A percentile compares a stretch with the other conserved stretches of the same genome.
Conservation (phyloP, 2,888 invertebrate genomes). For the Habroteleia sp. region DNA sequence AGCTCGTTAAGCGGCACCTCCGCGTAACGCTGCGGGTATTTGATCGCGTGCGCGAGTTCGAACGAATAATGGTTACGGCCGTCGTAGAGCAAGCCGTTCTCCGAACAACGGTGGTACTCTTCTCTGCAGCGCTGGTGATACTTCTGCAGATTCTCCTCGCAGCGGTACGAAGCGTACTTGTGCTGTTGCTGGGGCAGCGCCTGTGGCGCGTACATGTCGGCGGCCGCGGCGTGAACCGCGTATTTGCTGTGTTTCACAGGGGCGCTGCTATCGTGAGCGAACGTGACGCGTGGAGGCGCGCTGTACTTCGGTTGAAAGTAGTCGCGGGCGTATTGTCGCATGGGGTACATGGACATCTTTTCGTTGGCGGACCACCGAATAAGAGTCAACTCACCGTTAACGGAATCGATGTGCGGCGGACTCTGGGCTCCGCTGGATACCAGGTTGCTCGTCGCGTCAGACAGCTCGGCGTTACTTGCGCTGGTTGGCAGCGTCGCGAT, state of each 20-base stretch:
- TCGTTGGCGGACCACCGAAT: conserved; percentile 72
- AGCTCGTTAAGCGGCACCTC: conserved; percentile 71
- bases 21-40: conserved; percentile 74
- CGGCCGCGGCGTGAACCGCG: not conserved
- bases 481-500: conserved; percentile 66
- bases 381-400: conserved; percentile 79
- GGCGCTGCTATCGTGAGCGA: conserved; percentile 1
- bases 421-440: conserved; percentile 71
- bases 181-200: conserved; percentile 63
- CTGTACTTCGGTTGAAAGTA: conserved; percentile 51
- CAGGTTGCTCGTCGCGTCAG: conserved; percentile 79
- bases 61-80: conserved; percentile 69
- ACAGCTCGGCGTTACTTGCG: conserved; percentile 72
- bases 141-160: conserved; percentile 76
- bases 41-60: conserved; percentile 69
- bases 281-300: conserved; percentile 39
- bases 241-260: conserved; percentile 24
- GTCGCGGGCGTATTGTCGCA: conserved; percentile 63
- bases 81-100: conserved; percentile 73
- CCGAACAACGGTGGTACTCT: conserved; percentile 78
- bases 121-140: conserved; percentile 79
- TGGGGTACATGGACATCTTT: conserved; percentile 72
- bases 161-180: conserved; percentile 74
- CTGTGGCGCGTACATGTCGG: not conserved
- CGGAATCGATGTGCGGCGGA: conserved; percentile 77